phyloP scores from a whole-genome alignment of 2,113 vertebrate species.

The Myrmecophaga tridactyla region DNA sequence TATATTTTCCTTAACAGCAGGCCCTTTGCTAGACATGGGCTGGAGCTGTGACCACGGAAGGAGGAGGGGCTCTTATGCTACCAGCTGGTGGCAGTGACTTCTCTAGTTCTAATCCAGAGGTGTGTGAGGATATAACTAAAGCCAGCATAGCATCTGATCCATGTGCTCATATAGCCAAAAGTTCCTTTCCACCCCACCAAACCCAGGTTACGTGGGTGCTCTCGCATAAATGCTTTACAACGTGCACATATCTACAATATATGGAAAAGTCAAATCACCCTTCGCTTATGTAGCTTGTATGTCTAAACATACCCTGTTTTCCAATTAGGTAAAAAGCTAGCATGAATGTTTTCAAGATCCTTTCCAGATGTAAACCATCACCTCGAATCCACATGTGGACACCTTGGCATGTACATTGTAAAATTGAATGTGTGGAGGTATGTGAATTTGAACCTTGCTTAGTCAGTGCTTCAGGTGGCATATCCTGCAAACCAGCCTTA shows the following conservation, averaged over 20 bases:
- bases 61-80: neutral
- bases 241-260: neutral
- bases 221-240: neutral
- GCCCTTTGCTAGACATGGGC: neutral
- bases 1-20: neutral
- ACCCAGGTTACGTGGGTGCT: neutral
- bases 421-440: neutral
- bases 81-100: neutral
- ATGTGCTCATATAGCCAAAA: neutral
- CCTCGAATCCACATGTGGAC: neutral
- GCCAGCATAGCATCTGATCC: neutral
- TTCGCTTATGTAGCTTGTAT: neutral
- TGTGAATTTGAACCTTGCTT: neutral
- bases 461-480: neutral
- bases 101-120: neutral
- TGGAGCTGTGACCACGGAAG: neutral
- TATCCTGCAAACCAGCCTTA: neutral
- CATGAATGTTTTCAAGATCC: neutral
- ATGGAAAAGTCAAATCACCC: neutral
- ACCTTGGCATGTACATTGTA: neutral
- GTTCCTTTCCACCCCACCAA: neutral
- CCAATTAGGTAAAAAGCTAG: neutral
- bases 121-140: neutral
- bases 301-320: neutral
- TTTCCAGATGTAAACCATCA: constrained; percentile 8